Conservation (phyloP, 1,140 invertebrate species). For the Saccostrea glomerata region DNA sequence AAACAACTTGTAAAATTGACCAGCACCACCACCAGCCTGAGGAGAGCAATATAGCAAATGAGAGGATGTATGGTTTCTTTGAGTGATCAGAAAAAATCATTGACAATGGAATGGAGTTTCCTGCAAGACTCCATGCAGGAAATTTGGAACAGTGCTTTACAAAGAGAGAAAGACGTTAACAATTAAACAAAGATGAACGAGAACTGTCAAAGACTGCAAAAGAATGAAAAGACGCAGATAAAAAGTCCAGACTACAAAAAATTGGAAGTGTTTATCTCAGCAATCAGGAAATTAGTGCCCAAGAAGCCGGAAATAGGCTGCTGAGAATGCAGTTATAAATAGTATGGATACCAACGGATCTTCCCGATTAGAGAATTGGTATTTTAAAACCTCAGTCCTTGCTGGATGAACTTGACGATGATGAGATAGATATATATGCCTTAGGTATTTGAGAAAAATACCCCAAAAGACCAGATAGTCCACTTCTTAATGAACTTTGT, state of each 20-base stretch:
- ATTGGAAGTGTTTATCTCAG: too few relatives aligned
- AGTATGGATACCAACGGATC: conserved; percentile 54
- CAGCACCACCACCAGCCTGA: too few relatives aligned
- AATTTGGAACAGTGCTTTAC: too few relatives aligned
- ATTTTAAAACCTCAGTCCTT: conserved; percentile 45
- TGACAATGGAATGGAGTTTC: too few relatives aligned
- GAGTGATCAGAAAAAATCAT: too few relatives aligned
- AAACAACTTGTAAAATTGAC: too few relatives aligned
- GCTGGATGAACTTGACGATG: conserved; percentile 41
- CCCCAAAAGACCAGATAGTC: conserved; percentile 33
- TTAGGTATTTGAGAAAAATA: conserved; percentile 51
- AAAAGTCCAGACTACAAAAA: too few relatives aligned
- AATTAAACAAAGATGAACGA: conserved; percentile 48
- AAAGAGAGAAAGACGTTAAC: too few relatives aligned
- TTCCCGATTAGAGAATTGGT: conserved; percentile 43
- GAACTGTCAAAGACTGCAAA: conserved; percentile 19
- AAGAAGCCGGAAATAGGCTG: conserved; percentile 59
- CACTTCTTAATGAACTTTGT: conserved; percentile 34
- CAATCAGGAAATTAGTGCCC: conserved; percentile 52
- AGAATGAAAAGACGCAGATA: too few relatives aligned
- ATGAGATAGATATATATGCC: conserved; percentile 46
- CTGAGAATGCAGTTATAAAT: conserved; percentile 49
- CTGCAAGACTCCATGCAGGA: too few relatives aligned
- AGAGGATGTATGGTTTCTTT: too few relatives aligned
- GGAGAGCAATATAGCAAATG: too few relatives aligned